Evolutionary conservation across 2,888 invertebrate species (phyloP), one percentile per base, ranked within the genome.

Genomic region (Thyatira batis): DNA sequence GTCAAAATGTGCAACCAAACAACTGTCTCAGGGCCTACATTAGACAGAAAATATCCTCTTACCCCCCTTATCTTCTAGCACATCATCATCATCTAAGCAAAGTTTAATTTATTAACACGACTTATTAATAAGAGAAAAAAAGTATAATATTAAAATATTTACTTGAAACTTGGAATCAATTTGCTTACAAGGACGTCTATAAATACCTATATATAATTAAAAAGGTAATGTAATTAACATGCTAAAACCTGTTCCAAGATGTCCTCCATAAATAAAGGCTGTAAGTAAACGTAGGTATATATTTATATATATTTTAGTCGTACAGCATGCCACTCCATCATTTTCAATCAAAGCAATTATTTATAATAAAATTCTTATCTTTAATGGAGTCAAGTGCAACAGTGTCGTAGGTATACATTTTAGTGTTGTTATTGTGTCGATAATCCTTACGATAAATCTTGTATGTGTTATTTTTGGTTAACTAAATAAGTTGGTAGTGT

Each of bases 301-400:
- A n/a, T n/a, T n/a, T n/a, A n/a, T n/a, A n/a, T n/a, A n/a, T n/a
- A n/a, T 17, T 39, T 17, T 39, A 39, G 39, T 39, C 17, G 13
- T 39, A 39, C 39, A 39, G 39, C 0, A 8, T 8, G 50, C 52
- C 50, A 45, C 50, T 53, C 53, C 45, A 59, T 59, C 61, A 59
- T 53, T 55, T 57, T 54, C 55, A 57, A 54, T 51, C 54, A 20
- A 28, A 28, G 44, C 57, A 59, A 59, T 61, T 57, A 58, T 53
- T 51, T 49, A 46, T 33, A 53, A 33, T 45, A 45, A 50, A 46
- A 53, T 39, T 39, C 50, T 53, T 54, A 54, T 54, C 54, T 50
- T 30, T 20, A 49, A 39, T 39, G 17, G 39, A 39, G 39, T 39
- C 39, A 39, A 39, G 39, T 39, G 39, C 17, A 39, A 1, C 39